These are phyloP conservation scores for Coenobita brevimanus DNA, from an alignment of 1,140 invertebrate genomes.

Conservation along the genomic window DNA sequence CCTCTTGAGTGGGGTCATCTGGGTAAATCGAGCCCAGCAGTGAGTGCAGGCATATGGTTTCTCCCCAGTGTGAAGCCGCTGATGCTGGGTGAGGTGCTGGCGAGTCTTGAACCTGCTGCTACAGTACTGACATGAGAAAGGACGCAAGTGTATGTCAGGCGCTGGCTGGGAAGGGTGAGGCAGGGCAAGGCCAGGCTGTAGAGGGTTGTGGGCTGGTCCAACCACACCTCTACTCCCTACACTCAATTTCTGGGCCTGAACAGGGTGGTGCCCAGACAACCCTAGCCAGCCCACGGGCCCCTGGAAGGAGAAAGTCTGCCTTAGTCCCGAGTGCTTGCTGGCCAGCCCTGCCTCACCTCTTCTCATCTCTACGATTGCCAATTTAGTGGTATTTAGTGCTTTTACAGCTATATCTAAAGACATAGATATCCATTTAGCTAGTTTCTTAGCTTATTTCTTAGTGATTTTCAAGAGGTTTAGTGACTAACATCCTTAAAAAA, in stretches of 20 bases:
- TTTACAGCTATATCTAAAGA: no score
- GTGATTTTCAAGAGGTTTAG: no score
- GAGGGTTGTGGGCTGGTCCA: constrained; percentile 35
- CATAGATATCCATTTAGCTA: no score
- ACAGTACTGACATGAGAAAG: constrained; percentile 73
- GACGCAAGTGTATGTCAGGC: constrained; percentile 38
- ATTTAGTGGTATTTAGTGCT: no score
- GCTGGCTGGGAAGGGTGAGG: constrained; percentile 3
- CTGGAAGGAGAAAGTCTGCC: constrained; percentile 61
- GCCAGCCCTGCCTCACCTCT: neutral
- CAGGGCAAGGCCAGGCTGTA: constrained; percentile 26
- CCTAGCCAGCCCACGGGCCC: constrained; percentile 53
- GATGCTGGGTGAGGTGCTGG: constrained; percentile 73
- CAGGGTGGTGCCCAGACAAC: constrained; percentile 38
- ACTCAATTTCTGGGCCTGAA: constrained; percentile 37
- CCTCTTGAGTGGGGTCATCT: constrained; percentile 63
- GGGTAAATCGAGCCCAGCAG: constrained; percentile 74
- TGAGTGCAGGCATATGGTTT: constrained; percentile 74
- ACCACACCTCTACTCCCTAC: constrained; percentile 13
- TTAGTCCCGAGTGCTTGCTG: constrained; percentile 2
- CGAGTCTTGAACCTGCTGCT: constrained; percentile 74
- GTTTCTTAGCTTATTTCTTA: no score
- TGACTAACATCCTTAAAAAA: no score
- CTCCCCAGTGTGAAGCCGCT: constrained; percentile 74
- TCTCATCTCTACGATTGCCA: no score